Percentiles rank a stretch among this genome's conserved stretches.
These are phyloP conservation scores for Drosophila anomelani DNA, from an alignment of 2,888 invertebrate genomes.

Conservation along the genomic window DNA sequence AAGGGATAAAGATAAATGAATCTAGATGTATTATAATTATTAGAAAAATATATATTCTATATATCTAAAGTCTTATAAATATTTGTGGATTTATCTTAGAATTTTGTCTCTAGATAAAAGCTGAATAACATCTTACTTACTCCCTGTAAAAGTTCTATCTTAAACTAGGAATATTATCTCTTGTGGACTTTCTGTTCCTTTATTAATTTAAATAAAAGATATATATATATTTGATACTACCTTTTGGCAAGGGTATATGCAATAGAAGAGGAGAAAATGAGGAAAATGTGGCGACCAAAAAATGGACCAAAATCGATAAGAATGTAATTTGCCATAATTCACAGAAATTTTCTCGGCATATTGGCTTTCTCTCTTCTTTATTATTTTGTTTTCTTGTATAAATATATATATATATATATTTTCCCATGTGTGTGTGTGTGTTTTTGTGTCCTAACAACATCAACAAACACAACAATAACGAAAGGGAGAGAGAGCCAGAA, in stretches of 20 bases:
- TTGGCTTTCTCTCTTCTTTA: slow-evolving; percentile 56
- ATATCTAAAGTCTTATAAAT: no score
- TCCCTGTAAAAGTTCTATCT: no score
- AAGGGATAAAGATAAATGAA: no score
- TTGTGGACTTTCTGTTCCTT: no score
- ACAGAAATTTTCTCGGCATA: slow-evolving; percentile 77
- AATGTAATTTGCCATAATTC: slow-evolving; percentile 83
- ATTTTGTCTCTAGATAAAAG: no score
- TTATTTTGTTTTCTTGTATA: neutral
- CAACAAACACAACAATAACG: slow-evolving; percentile 4
- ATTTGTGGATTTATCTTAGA: no score
- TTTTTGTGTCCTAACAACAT: slow-evolving; percentile 28
- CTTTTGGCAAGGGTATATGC: slow-evolving; percentile 1
- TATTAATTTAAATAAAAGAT: no score
- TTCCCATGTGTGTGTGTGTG: slow-evolving; percentile 7
- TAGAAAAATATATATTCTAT: no score
- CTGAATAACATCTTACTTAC: no score
- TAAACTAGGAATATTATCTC: no score
- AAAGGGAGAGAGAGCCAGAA: neutral
- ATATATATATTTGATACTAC: neutral
- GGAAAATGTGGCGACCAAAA: slow-evolving; percentile 37
- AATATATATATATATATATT: neutral
- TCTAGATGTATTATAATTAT: no score
- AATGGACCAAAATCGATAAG: slow-evolving; percentile 78
- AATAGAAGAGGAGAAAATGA: slow-evolving; percentile 29